Base-by-base conservation (phyloP, 2,113 vertebrate genomes). In the Cyrtonyx montezumae region DNA sequence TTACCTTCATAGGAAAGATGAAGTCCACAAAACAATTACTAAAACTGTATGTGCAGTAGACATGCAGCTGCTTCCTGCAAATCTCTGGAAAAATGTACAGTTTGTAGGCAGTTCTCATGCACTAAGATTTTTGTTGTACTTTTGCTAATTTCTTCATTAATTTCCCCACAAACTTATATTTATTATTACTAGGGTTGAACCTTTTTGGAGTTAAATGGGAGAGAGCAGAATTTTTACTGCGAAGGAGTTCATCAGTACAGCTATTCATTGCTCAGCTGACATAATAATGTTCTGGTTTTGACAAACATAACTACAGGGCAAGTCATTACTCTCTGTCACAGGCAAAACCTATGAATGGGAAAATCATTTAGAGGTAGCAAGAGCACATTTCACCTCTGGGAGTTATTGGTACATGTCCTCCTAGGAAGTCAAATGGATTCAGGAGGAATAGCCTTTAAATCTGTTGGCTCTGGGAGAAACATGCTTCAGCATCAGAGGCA, bases 301-400 rank as follows among this genome's bases (percentile, higher is more conserved):
- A 96, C 95, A 96, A 95, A 95, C 43, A 0, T 84, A 93, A 95
- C 91, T 93, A 91, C 87, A 88, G 93, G 93, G 85, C 79, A 90
- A 93, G 90, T 36, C 90, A 94, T 94, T 90, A 86, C 48, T 96
- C 90, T 88, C 87, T 23, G 36, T 96, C 94, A 81, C 80, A 83
- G 69, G 85, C 62, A 86, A 96, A 96, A 91, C 62, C 65, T 65
- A 79, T 86, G 90, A 86, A 95, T 93, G 91, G 69, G 90, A 95
- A 95, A 95, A 94, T 88, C 79, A 92, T 77, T 95, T 61, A 88
- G 46, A 89, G 68, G 79, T 77, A 90, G 87, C 79, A 80, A 63
- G 79, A 94, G 85, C 76, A 93, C 69, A 74, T 92, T 96, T 92
- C 91, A 91, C 87, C 79, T 95, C 79, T 75, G 93, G 89, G 89